Conservation (phyloP, 2,113 vertebrate genomes). For the Prunella himalayana region DNA sequence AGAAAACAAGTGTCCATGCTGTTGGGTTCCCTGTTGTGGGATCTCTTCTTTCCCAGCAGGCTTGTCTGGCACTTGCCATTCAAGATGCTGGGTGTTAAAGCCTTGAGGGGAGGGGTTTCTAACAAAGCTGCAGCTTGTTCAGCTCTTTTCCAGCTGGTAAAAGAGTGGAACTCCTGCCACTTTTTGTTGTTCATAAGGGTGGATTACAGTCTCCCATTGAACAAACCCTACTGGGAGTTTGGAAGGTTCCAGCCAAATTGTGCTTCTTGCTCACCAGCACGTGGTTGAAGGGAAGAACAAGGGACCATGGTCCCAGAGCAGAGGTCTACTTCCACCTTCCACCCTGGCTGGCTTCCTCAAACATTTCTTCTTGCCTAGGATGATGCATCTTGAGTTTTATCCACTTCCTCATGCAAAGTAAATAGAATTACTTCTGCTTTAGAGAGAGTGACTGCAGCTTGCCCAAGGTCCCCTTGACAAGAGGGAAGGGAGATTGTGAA, state of each 20-base stretch:
- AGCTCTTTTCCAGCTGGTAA: not conserved
- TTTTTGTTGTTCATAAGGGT: not conserved
- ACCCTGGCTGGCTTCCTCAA: accelerated
- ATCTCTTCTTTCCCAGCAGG: not conserved
- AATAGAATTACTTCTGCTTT: not conserved
- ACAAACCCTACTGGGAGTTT: not conserved
- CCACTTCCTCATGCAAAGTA: not conserved
- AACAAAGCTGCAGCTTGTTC: not conserved
- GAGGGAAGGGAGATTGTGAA: not conserved
- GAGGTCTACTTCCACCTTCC: not conserved
- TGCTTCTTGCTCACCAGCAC: accelerated
- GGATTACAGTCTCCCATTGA: accelerated
- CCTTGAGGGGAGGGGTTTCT: not conserved
- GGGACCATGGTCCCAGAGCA: accelerated
- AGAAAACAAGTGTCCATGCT: not conserved
- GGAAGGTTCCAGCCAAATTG: not conserved
- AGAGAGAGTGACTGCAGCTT: not conserved
- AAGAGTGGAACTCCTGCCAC: not conserved
- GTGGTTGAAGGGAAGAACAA: not conserved
- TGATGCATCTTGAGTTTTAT: not conserved
- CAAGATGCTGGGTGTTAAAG: not conserved
- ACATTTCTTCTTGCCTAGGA: not conserved
- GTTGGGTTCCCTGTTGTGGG: not conserved
- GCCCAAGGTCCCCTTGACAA: not conserved
- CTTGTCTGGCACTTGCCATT: not conserved